Percentiles rank a stretch among this genome's conserved stretches.
These are phyloP conservation scores for Drosophila macrospina DNA, from an alignment of 2,888 invertebrate species.

Conservation along the genomic window DNA sequence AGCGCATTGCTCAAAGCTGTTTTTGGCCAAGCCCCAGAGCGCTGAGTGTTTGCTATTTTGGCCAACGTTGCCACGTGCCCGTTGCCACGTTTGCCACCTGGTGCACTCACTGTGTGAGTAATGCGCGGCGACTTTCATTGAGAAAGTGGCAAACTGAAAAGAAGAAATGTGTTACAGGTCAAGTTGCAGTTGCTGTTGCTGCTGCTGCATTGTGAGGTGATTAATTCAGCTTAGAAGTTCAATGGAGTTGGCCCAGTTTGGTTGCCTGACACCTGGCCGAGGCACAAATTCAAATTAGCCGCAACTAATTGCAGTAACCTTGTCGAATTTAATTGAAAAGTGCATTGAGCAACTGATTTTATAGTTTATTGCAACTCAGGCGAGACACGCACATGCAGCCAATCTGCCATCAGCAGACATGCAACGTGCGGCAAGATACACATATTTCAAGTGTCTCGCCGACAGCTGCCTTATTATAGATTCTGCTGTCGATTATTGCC, in stretches of 20 bases:
- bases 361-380: slow-evolving; percentile 54
- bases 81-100: slow-evolving; percentile 15
- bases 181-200: background rate
- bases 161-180: slow-evolving; percentile 13
- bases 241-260: slow-evolving; percentile 48
- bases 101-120: slow-evolving; percentile 42
- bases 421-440: slow-evolving; percentile 61
- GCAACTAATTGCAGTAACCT: slow-evolving; percentile 47
- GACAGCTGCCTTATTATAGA: slow-evolving; percentile 78
- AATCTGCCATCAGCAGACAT: slow-evolving; percentile 68
- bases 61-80: slow-evolving; percentile 36
- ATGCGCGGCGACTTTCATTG: slow-evolving; percentile 48
- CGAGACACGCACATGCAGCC: slow-evolving; percentile 65
- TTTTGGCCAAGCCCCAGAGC: slow-evolving; percentile 44
- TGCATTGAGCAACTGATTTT: slow-evolving; percentile 50
- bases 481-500: slow-evolving; percentile 63
- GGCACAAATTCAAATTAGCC: slow-evolving; percentile 42
- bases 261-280: slow-evolving; percentile 47
- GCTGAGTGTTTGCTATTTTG: slow-evolving; percentile 53
- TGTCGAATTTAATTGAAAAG: slow-evolving; percentile 67
- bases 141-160: slow-evolving; percentile 34
- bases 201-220: slow-evolving; percentile 23
- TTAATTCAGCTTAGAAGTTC: slow-evolving; percentile 48
- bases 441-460: slow-evolving; percentile 73
- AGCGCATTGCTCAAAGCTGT: slow-evolving; percentile 20